These are phyloP conservation scores for Mesorhabditis sp. DNA, from an alignment of 2,888 invertebrate genomes.

Conservation along the genomic window DNA sequence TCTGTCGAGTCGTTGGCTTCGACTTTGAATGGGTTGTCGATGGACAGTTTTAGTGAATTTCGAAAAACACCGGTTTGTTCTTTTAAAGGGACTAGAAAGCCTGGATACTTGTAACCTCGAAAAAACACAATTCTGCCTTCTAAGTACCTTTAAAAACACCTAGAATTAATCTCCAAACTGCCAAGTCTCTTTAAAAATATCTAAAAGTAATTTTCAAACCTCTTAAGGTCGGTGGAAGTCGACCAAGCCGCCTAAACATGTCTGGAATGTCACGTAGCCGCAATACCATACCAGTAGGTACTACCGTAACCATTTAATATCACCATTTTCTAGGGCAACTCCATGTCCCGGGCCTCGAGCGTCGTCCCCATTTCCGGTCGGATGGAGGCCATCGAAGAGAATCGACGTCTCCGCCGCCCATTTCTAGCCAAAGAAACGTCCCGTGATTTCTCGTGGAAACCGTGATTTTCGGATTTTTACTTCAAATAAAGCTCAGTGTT, in stretches of 20 bases:
- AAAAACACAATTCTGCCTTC: no score
- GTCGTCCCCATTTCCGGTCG: neutral
- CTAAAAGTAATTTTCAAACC: no score
- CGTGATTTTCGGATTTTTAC: neutral
- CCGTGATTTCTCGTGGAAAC: neutral
- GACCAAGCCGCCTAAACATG: no score
- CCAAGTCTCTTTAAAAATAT: no score
- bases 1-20: slow-evolving; percentile 47
- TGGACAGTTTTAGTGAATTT: slow-evolving; percentile 15
- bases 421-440: neutral
- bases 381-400: neutral
- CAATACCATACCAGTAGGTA: no score
- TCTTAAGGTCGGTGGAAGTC: no score
- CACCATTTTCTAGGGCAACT: neutral
- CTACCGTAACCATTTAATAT: no score
- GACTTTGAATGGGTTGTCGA: slow-evolving; percentile 42
- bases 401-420: slow-evolving; percentile 3
- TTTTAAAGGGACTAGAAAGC: no score
- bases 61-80: neutral
- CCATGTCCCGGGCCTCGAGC: slow-evolving; percentile 2
- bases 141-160: no score
- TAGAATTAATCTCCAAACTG: no score
- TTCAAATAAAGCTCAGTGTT: neutral
- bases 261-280: no score
- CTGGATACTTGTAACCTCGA: no score